These are phyloP conservation scores for Tenthredo distinguenda DNA, from an alignment of 2,888 invertebrate species.

Conservation along the genomic window DNA sequence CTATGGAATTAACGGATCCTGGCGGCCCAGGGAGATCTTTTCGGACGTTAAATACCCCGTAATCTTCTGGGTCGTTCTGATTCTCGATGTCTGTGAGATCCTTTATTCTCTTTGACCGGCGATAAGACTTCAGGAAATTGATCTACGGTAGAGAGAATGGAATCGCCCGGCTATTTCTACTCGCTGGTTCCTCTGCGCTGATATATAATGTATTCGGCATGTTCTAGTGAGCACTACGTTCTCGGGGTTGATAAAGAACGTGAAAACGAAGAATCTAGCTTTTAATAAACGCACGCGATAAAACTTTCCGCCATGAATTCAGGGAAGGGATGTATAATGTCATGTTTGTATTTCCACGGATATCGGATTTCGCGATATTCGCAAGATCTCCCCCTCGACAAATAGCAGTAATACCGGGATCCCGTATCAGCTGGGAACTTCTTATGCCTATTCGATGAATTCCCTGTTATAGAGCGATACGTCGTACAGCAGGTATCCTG, in stretches of 20 bases:
- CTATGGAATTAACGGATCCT: not conserved
- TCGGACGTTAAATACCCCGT: not conserved
- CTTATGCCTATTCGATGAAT: not conserved
- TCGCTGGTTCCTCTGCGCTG: not conserved
- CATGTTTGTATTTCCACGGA: not conserved
- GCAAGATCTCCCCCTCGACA: not conserved
- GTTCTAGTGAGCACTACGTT: not conserved
- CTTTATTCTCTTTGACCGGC: conserved; percentile 5
- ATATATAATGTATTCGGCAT: not conserved
- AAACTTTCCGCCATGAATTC: not conserved
- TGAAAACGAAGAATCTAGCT: not conserved
- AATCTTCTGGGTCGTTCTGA: not conserved
- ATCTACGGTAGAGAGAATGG: not conserved
- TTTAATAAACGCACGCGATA: not conserved
- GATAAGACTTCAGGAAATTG: conserved; percentile 22
- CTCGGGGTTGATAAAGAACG: not conserved
- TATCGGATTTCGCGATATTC: not conserved
- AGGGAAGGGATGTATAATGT: not conserved
- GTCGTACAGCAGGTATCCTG: not conserved
- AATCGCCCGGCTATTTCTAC: not conserved
- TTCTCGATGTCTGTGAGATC: not conserved
- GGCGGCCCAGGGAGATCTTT: not conserved
- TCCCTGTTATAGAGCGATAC: not conserved
- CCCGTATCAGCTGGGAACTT: not conserved
- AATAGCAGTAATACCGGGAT: not conserved